Conservation (phyloP, 2,113 vertebrate species). For the Promerops cafer region DNA sequence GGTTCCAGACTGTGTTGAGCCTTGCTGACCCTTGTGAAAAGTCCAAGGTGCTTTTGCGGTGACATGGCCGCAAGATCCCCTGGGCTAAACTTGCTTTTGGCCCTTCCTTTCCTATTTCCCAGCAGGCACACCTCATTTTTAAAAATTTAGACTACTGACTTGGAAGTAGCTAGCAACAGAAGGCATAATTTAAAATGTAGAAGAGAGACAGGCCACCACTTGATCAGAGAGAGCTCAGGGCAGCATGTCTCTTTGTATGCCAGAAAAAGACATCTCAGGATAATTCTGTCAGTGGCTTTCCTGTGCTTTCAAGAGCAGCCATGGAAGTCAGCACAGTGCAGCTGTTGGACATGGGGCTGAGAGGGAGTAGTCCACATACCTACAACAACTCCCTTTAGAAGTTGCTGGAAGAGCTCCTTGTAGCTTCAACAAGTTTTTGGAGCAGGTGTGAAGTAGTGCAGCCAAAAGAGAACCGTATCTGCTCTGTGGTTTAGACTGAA, state of each 20-base stretch:
- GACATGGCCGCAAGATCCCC: neutral
- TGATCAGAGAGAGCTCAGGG: neutral
- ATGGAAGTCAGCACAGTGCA: neutral
- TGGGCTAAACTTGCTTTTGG: neutral
- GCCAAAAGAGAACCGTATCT: neutral
- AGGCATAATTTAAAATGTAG: neutral
- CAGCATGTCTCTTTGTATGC: neutral
- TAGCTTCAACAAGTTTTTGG: neutral
- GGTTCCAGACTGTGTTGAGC: neutral
- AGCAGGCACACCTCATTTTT: neutral
- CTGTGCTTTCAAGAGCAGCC: neutral
- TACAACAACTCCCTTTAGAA: neutral
- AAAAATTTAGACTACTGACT: neutral
- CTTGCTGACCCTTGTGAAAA: neutral
- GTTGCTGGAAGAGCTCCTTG: neutral
- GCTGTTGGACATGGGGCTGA: neutral
- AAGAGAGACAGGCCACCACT: neutral
- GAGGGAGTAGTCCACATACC: neutral
- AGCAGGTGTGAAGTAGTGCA: neutral
- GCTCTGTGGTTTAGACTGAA: neutral
- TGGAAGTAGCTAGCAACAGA: neutral
- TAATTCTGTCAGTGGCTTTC: conserved; percentile 27
- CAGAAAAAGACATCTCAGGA: neutral
- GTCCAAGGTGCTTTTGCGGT: neutral
- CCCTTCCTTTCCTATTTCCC: neutral